Evolutionary conservation across 2,888 invertebrate genomes (phyloP), one percentile per base, ranked within the genome.

Genomic region (Aleiodes testaceus): DNA sequence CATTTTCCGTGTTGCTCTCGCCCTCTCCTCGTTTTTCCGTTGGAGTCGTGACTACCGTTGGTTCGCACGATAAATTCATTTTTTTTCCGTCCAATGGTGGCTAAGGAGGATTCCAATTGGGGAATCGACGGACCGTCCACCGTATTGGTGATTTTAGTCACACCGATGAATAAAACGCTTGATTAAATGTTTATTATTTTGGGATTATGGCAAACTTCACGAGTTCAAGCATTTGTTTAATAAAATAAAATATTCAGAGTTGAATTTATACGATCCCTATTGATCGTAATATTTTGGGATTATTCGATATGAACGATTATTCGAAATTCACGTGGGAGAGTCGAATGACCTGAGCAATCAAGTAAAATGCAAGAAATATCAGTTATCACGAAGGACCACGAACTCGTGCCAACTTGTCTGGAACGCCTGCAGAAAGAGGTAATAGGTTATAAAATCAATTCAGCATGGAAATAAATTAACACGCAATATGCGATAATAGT

Each of bases 1-100:
- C 26, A 26, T 26, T 26, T 26, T 26, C 26, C 5, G 1, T 26
- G 26, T 5, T 5, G 26, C 5, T 1, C 26, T 30, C n/a, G n/a
- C 36, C 36, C 55, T 14, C 22, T 6, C 6, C 30, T 42, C 50
- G 16, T 64, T 45, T n/a, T 47, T 36, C 36, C 80, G 80, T 80
- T 81, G 79, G 80, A 82, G 78, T 82, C 83, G 82, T 83, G 83
- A 83, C 82, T 83, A 79, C 82, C 82, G 82, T 81, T 79, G 79
- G 79, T 81, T 82, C 80, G 80, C 81, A 81, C 80, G 81, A 82
- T 77, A 75, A 79, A 79, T 76, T 77, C 14, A 6, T 3, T 12
- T 14, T 55, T 30, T 55, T 55, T 30, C n/a, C 55, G 75, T 72
- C 59, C 77, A 70, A 72, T 73, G 74, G 77, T 14, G 26, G 30